These are phyloP conservation scores for Amphiprion ocellaris DNA, from an alignment of 2,113 vertebrate species.

Conservation along the genomic window DNA sequence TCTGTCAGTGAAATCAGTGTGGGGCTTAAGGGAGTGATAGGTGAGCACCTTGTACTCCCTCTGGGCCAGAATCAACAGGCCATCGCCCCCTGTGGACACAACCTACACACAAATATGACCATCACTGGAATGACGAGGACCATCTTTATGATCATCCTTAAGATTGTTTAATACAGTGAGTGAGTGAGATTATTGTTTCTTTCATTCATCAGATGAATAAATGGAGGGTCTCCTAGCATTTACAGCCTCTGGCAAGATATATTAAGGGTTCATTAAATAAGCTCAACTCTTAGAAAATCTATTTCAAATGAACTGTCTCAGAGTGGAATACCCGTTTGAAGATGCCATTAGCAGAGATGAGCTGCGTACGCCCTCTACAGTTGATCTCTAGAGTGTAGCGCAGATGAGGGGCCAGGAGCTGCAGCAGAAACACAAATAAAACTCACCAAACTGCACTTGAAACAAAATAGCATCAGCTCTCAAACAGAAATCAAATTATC, in stretches of 20 bases:
- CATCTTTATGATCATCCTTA: no score
- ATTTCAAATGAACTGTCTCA: neutral
- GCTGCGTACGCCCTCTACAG: constrained; percentile 79
- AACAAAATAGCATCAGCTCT: no score
- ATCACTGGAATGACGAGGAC: neutral
- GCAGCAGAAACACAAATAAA: neutral
- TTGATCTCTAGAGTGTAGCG: constrained; percentile 86
- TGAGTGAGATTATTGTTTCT: no score
- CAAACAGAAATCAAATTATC: no score
- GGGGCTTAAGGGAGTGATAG: constrained; percentile 81
- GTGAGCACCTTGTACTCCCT: constrained; percentile 80
- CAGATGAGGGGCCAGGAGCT: constrained; percentile 83
- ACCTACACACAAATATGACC: constrained; percentile 58
- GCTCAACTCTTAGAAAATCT: no score
- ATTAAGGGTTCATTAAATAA: no score
- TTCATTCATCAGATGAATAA: no score
- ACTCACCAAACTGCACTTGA: neutral
- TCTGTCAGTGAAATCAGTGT: constrained; percentile 69
- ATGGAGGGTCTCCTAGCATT: no score
- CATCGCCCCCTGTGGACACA: constrained; percentile 78
- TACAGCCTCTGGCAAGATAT: no score
- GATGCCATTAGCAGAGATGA: constrained; percentile 80
- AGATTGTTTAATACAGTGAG: no score
- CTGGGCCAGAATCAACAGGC: constrained; percentile 74
- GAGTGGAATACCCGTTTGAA: constrained; percentile 76